These are phyloP conservation scores for Cheilinus undulatus DNA, from an alignment of 2,113 vertebrate species.

Conservation along the genomic window DNA sequence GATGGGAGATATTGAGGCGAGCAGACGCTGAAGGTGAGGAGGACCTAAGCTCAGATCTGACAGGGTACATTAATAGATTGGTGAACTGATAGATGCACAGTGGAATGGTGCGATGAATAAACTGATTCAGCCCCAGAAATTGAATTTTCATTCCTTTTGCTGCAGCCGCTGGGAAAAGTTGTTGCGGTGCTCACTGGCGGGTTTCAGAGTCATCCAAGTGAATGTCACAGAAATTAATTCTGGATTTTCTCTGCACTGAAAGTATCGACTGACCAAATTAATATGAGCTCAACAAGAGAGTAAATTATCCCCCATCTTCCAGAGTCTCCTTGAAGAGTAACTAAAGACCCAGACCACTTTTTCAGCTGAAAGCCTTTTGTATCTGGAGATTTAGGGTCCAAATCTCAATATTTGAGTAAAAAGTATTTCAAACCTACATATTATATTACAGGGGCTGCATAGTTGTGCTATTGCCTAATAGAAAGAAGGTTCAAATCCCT, in stretches of 20 bases:
- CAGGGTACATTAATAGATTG: constrained; percentile 67
- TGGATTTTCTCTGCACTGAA: constrained; percentile 9
- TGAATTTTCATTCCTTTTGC: constrained; percentile 52
- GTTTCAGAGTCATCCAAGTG: constrained; percentile 31
- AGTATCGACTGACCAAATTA: constrained; percentile 40
- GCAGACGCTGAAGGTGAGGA: constrained; percentile 64
- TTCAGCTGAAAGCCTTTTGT: too few relatives aligned
- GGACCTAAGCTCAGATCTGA: constrained; percentile 66
- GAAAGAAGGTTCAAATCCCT: too few relatives aligned
- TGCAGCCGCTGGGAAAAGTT: constrained; percentile 36
- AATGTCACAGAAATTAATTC: constrained; percentile 17
- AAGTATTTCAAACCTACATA: too few relatives aligned
- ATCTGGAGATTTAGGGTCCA: too few relatives aligned
- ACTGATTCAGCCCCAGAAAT: constrained; percentile 51
- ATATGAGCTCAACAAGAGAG: constrained; percentile 30
- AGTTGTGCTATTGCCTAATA: too few relatives aligned
- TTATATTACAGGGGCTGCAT: too few relatives aligned
- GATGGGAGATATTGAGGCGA: constrained; percentile 66
- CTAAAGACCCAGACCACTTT: too few relatives aligned
- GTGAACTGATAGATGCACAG: constrained; percentile 69
- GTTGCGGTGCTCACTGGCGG: constrained; percentile 11
- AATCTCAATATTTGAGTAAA: too few relatives aligned
- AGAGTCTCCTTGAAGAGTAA: constrained; percentile 3
- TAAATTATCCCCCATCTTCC: background rate
- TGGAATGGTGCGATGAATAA: constrained; percentile 62